Evolutionary conservation across 2,888 invertebrate genomes (phyloP), one percentile per base, ranked within the genome.

Genomic region (Hecatera dysodea): DNA sequence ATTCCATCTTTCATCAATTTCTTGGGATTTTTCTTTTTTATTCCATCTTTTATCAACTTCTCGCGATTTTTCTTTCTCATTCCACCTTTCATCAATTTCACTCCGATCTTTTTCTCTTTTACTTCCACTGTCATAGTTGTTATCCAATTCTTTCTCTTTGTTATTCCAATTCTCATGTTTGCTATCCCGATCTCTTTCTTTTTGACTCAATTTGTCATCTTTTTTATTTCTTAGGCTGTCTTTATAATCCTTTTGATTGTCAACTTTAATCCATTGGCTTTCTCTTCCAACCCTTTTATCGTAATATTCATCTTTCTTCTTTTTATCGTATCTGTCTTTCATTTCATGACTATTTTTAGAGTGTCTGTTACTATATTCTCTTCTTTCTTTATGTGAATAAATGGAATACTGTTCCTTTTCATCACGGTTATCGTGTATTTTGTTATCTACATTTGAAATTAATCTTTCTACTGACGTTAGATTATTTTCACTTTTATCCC

Each of bases 261-360:
- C 24, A 57, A 57, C 19, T 39, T 42, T 57, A 39, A 57, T 57
- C 57, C 39, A 57, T 24, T 24, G 8, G 3, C 57, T 57, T 19
- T 24, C 17, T 57, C 11, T 24, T 17, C 24, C 11, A 1, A 6
- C 11, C 17, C 1, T 24, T 12, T 1, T 15, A 2, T 22, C 15
- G 0, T 27, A 7, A 64, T 44, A 12, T n/a, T 0, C 36, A 36
- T 64, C 8, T 15, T 27, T 22, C 7, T 62, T 33, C 17, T 71
- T 42, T 36, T 1, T 27, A 27, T 27, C 33, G 11, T 42, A 19
- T 27, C 44, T 4, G 1, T 17, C 15, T 22, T 8, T 36, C 6
- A 15, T 36, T 42, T 36, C 39, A 15, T 15, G 15, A 39, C 39
- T 15, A 15, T 39, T 39, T 39, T 15, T 39, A 39, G 15, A 39